Conservation (phyloP, 2,888 invertebrate species). For the Villa cingulata region DNA sequence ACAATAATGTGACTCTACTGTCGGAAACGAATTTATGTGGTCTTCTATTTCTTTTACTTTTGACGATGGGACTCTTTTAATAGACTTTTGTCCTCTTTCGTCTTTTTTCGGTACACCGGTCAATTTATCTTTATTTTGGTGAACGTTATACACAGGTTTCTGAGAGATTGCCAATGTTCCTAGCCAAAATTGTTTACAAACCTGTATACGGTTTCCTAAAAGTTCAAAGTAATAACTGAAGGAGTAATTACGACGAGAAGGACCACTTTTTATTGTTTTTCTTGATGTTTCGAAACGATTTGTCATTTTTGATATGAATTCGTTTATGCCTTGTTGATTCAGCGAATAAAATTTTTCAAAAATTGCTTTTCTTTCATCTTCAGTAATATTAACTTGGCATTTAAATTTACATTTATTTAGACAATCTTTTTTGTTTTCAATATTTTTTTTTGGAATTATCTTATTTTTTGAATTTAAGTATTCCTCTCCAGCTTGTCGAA, state of each 20-base stretch:
- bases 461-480: too few species aligned
- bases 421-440: too few species aligned
- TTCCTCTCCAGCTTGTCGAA: too few species aligned
- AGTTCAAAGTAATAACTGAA: constrained; percentile 2
- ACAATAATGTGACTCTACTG: too few species aligned
- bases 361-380: background rate
- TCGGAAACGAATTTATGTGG: too few species aligned
- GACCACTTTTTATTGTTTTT: background rate
- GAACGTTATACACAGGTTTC: constrained; percentile 1
- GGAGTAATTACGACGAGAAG: background rate
- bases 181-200: constrained; percentile 5
- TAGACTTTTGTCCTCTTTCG: background rate
- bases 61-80: background rate
- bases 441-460: too few species aligned
- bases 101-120: background rate
- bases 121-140: constrained; percentile 1
- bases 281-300: background rate
- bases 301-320: constrained; percentile 4
- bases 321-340: constrained; percentile 1
- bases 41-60: background rate
- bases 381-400: too few species aligned
- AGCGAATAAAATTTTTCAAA: background rate
- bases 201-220: constrained; percentile 1
- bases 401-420: too few species aligned
- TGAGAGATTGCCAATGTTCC: constrained; percentile 5